These are phyloP conservation scores for Chelonus formosanus DNA, from an alignment of 2,888 invertebrate genomes.

Conservation along the genomic window DNA sequence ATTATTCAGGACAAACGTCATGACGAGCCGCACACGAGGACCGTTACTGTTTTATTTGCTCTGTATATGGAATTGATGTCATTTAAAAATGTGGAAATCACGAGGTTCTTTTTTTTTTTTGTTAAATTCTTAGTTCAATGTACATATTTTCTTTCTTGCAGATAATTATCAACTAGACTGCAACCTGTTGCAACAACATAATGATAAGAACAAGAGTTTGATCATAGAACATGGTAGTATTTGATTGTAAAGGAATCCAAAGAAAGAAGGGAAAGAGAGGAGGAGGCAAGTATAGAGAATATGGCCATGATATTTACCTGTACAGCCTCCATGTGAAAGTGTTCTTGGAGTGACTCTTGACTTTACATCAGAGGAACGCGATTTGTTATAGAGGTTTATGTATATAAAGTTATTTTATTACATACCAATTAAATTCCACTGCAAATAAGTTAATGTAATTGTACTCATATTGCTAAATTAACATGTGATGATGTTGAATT, in stretches of 20 bases:
- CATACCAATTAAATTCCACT: slow-evolving; percentile 18
- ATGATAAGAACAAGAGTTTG: background rate
- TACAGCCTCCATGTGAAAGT: slow-evolving; percentile 60
- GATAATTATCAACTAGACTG: too few relatives aligned
- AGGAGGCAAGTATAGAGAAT: slow-evolving; percentile 46
- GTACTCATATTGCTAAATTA: too few relatives aligned
- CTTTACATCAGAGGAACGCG: slow-evolving; percentile 5
- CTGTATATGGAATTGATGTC: slow-evolving; percentile 15
- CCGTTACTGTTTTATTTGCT: slow-evolving; percentile 22
- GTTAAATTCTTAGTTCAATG: too few relatives aligned
- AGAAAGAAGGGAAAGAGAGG: slow-evolving; percentile 29
- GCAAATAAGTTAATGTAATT: background rate
- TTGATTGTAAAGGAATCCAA: slow-evolving; percentile 1
- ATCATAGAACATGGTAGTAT: background rate
- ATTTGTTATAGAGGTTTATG: background rate
- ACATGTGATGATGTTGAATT: too few relatives aligned
- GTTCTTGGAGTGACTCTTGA: slow-evolving; percentile 39
- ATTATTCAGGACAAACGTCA: slow-evolving; percentile 34
- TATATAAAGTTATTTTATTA: background rate
- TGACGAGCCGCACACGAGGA: slow-evolving; percentile 1
- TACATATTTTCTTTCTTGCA: too few relatives aligned
- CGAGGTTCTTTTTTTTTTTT: background rate
- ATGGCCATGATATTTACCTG: slow-evolving; percentile 62
- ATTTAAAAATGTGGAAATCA: slow-evolving; percentile 23
- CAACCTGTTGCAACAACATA: too few relatives aligned